phyloP scores from a whole-genome alignment of 2,888 invertebrate species.

The Himalopsyche tibetana region DNA sequence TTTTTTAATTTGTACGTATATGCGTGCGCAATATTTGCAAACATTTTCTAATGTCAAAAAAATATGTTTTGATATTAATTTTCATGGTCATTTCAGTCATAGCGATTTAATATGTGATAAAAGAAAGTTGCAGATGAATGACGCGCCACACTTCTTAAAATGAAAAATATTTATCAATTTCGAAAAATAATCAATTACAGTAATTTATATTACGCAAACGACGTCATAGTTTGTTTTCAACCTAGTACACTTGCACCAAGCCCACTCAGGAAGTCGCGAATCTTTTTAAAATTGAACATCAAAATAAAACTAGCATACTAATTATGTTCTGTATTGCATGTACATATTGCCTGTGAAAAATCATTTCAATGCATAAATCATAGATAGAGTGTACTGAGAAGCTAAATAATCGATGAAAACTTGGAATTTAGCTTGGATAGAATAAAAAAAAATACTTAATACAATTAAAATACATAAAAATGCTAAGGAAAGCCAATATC shows the following conservation, averaged over 20 bases:
- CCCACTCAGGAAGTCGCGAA: no score
- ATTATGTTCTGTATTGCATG: no score
- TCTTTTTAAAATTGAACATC: no score
- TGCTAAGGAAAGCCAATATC: no score
- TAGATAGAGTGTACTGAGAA: no score
- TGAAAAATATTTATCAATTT: constrained; percentile 1
- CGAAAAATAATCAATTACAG: not conserved
- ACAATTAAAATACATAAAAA: no score
- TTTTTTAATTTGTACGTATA: not conserved
- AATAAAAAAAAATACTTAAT: no score
- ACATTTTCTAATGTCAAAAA: not conserved
- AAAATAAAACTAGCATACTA: no score
- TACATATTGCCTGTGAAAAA: no score
- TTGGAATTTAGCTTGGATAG: no score
- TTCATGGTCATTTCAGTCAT: constrained; percentile 13
- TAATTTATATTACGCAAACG: not conserved
- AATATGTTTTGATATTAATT: not conserved
- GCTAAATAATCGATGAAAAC: no score
- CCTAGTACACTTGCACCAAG: not conserved
- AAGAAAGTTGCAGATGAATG: constrained; percentile 26
- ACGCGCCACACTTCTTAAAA: not conserved
- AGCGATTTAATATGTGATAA: constrained; percentile 1
- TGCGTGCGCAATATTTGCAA: not conserved
- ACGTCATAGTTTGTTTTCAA: not conserved
- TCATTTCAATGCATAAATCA: no score